Evolutionary conservation across 1,140 invertebrate species (phyloP), one percentile per base, ranked within the genome.

Genomic region (Eulimnadia texana): DNA sequence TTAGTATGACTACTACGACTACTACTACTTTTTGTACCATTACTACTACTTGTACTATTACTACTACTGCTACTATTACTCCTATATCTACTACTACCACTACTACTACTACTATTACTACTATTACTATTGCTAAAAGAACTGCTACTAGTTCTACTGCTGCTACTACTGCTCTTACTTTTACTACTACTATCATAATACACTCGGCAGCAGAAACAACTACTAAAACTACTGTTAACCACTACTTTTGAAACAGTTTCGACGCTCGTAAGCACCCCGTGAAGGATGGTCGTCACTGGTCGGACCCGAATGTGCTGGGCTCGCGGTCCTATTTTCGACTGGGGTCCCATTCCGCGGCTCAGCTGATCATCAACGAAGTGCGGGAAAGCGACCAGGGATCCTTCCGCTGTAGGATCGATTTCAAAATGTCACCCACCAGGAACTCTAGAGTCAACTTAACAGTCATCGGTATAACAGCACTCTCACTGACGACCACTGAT

Each of bases 381-480:
- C 80, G 79, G 51, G 73, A 77, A 51, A 77, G 78, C 19, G 88
- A 92, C 66, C 84, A 89, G 67, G 88, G 87, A 1, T 71, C 86
- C 13, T 90, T 87, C 70, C 64, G 73, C 19, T 92, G 89, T 70
- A 77, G 89, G 62, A 85, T 92, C 25, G 90, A 93, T 72, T 92
- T 89, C 68, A 78, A 84, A 50, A 83, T 90, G 69, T 86, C 86
- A 0, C 88, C 88, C 1, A 92, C 89, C 0, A 80, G 82, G 64
- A 92, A 92, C 72, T 88, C 83, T 68, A 79, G 80, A 66, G 84
- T 91, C 65, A 91, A 90, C 72, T 77, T 92, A 56, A 89, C 85
- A 60, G 80, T 93, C 68, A 81, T 92, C 66, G 88, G 90, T 92
- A 74, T 81, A 82, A 68, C 22, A 27, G 52, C 22, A 25, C 16